Evolutionary conservation across 2,888 invertebrate species (phyloP), one percentile per base, ranked within the genome.

Genomic region (Dermolepida albohirtum): DNA sequence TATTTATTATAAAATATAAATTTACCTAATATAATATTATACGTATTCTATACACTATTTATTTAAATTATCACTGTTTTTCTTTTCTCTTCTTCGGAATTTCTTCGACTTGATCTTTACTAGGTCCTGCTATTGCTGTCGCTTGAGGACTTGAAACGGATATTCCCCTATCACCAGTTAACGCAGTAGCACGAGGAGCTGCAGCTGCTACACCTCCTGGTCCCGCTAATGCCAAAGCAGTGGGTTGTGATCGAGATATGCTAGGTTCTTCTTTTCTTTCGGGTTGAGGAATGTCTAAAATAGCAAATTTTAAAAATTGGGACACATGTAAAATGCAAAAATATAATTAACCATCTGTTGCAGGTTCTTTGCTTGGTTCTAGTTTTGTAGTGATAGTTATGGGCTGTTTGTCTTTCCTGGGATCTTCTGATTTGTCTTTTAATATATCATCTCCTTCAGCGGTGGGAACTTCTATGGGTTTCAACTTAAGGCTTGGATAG

Each of bases 101-200:
- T 69, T 74, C 74, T 40, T 71, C 49, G 39, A 66, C 67, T 22
- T 67, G 59, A 76, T 77, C 68, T 40, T 72, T 76, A 2, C 79
- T 76, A 16, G 82, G 82, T 40, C 85, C 86, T 17, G 86, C 85
- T 12, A 86, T 82, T 0, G 87, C 86, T 14, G 86, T 86, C 14
- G 86, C 86, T 54, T 82, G 80, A 17, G 87, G 87, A 69, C 84
- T 85, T 0, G 86, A 82, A 12, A 86, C 78, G 0, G 85, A 84
- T 55, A 85, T 72, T 12, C 86, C 86, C 66, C 82, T 83, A 65
- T 83, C 82, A 29, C 86, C 86, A 16, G 83, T 85, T 17, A 86
- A 76, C 1, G 87, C 86, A 10, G 85, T 85, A 7, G 81, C 85
- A 55, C 81, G 77, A 4, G 86, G 86, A 11, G 83, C 82, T 2